Base-by-base conservation (phyloP, 2,888 invertebrate genomes). In the Pilophorus perplexus region DNA sequence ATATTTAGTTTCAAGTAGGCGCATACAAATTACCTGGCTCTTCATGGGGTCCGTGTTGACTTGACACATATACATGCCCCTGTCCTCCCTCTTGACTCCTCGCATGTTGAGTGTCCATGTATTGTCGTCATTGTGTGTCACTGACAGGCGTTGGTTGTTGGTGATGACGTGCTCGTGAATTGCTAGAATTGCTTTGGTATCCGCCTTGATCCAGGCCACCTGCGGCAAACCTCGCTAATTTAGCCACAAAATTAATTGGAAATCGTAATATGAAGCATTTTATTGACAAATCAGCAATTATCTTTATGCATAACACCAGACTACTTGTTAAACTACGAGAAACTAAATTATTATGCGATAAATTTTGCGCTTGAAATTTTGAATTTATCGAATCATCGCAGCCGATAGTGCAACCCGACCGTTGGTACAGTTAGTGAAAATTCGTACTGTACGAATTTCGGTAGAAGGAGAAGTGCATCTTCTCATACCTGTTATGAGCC, bases 171-270 rank as follows among this genome's bases (percentile, higher is more conserved):
- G 90, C 78, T 93, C 92, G 80, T 93, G 92, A 77, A 93, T 93
- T 72, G 93, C 93, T 77, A 93, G 83, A 78, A 93, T 90, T 73
- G 93, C 93, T 80, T 92, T 93, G 72, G 91, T 91, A 80, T 93
- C 92, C 71, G 92, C 91, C 80, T 93, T 93, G 80, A 93, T 92
- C 93, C 93, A 93, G 73, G 93, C 93, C 76, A 93, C 93, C 93
- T 93, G 81, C 76, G 38, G 23, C 20, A 55, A n/a, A 55, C 38
- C 55, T 33, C 33, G 33, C 12, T 33, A 33, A 12, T 6, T 33
- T 33, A 33, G 33, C n/a, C n/a, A n/a, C n/a, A n/a, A n/a, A n/a
- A n/a, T n/a, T n/a, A n/a, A n/a, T n/a, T n/a, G n/a, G n/a, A n/a
- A n/a, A n/a, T n/a, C n/a, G n/a, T n/a, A n/a, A n/a, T n/a, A n/a